Percentiles rank a stretch among this genome's conserved stretches.
Conservation (phyloP, 2,888 invertebrate genomes). For the Xestia c-nigrum region DNA sequence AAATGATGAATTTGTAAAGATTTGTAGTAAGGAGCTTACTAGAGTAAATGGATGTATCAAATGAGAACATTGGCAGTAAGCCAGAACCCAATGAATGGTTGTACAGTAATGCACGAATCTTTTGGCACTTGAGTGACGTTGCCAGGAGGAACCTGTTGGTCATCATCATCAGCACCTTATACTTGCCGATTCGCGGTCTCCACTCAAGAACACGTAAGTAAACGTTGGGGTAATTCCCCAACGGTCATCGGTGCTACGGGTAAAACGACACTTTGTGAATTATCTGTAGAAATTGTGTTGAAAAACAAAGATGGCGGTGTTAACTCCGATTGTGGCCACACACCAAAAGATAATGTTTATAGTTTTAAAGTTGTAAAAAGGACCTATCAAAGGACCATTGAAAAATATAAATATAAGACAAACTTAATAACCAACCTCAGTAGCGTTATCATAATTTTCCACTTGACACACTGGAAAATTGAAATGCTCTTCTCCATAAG, state of each 20-base stretch:
- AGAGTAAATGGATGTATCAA: not conserved
- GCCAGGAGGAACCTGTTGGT: not conserved
- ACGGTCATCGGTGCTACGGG: not conserved
- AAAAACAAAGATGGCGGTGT: not conserved
- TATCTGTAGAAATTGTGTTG: not conserved
- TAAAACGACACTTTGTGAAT: not conserved
- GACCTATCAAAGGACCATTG: not conserved
- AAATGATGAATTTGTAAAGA: not conserved
- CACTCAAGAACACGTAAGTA: not conserved
- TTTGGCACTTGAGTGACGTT: not conserved
- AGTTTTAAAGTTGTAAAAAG: no score
- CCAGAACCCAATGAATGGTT: not conserved
- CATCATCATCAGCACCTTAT: not conserved
- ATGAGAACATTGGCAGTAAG: not conserved
- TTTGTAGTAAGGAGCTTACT: not conserved
- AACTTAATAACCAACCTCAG: constrained; percentile 82
- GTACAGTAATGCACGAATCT: not conserved
- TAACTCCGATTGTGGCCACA: not conserved
- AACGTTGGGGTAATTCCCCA: no score
- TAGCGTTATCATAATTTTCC: constrained; percentile 84
- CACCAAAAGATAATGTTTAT: not conserved
- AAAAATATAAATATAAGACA: not conserved
- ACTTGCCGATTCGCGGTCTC: not conserved
- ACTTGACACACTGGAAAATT: constrained; percentile 84
- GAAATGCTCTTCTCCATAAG: constrained; percentile 90